A percentile compares a stretch with the other conserved stretches of the same genome.
phyloP scores from a whole-genome alignment of 2,113 vertebrate species.

The Mandrillus leucophaeus region DNA sequence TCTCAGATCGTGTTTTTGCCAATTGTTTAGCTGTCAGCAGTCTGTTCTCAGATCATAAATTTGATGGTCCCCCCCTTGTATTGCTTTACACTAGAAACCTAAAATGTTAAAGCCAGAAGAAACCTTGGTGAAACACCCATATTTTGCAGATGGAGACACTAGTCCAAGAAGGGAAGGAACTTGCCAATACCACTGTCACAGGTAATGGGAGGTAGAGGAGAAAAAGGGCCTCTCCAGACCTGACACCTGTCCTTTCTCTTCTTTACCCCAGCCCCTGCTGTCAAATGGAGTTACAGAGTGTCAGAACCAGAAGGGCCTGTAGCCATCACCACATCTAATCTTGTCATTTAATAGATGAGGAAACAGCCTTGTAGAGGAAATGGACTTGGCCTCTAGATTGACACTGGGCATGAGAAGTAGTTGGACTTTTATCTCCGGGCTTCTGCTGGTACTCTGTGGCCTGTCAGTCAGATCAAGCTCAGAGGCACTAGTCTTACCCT shows the following conservation, averaged over 20 bases:
- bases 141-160: background rate
- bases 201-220: background rate
- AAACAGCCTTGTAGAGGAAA: background rate
- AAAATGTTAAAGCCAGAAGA: background rate
- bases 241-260: background rate
- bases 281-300: background rate
- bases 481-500: background rate
- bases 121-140: background rate
- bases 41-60: conserved; percentile 70
- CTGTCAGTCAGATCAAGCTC: background rate
- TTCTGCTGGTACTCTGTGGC: background rate
- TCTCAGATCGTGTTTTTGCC: background rate
- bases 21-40: conserved; percentile 70
- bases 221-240: rapidly evolving
- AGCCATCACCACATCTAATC: background rate
- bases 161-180: background rate
- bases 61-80: conserved; percentile 61
- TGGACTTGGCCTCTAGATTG: background rate
- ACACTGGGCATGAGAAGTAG: too few relatives aligned
- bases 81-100: conserved; percentile 9
- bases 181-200: rapidly evolving
- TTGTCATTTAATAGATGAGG: background rate
- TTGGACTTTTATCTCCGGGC: background rate
- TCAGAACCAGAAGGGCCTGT: background rate
- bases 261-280: background rate